Base-by-base conservation (phyloP, 35 echinoderm and acorn worm genomes). In the Apostichopus californicus region DNA sequence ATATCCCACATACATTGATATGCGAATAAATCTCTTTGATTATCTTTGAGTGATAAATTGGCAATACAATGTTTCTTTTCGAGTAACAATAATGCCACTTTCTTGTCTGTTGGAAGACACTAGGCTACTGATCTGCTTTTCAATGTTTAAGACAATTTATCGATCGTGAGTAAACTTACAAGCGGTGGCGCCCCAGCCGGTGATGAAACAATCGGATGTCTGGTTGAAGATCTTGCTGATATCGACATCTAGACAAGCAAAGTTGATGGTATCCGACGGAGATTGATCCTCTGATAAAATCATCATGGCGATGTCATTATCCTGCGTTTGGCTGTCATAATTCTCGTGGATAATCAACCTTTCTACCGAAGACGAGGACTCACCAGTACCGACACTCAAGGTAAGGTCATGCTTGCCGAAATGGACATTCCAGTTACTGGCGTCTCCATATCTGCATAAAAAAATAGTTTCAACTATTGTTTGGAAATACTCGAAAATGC, bases 301-400 rank as follows among this genome's bases (percentile, higher is more conserved):
- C 87, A 90, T 71, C 87, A 90, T 73, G 1, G 87, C 87, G 9
- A 90, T 90, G 63, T 90, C 87, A 25, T 90, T 90, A 24, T 73
- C 87, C 7, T 22, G 65, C 4, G 87, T 57, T 73, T 70, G 60
- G 9, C 61, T 55, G 60, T 90, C 60, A 24, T 86, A 86, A 57
- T 65, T 86, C 56, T 86, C 83, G 1, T 86, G 83, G 46, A 86
- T 86, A 14, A 86, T 86, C 54, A 86, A 23, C 55, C 55, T 86
- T 55, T 56, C 34, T 3, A 86, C 83, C 5, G 83, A 7, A 11
- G 83, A 86, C 15, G 55, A 54, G 15, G 83, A 55, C 25, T 86
- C 83, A 3, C 83, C 83, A 23, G 8, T 24, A 12, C 54, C 15
- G 15, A 86, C 55, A 58, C 55, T 60, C 54, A 86, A 55, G 7